Conservation (phyloP, 2,888 invertebrate species). For the Aporophyla nigra region DNA sequence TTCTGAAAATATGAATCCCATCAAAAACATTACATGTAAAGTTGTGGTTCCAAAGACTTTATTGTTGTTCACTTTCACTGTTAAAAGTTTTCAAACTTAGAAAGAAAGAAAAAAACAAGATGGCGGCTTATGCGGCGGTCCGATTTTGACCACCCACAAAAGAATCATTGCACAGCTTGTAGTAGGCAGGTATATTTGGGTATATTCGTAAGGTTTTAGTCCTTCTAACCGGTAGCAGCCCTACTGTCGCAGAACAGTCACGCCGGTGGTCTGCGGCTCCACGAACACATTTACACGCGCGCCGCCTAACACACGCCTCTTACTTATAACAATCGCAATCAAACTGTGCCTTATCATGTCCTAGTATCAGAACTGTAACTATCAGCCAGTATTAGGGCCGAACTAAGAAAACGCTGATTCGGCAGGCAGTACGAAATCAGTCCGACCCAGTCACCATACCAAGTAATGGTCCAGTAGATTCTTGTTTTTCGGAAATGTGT, state of each 20-base stretch:
- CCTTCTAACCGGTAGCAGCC: conserved; percentile 33
- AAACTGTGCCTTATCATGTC: conserved; percentile 47
- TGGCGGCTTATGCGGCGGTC: neutral
- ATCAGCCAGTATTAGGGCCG: too few relatives aligned
- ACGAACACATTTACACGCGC: conserved; percentile 67
- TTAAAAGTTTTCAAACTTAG: too few relatives aligned
- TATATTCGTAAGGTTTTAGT: neutral
- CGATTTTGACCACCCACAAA: neutral
- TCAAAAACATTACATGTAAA: too few relatives aligned
- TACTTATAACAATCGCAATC: conserved; percentile 61
- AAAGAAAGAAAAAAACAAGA: too few relatives aligned
- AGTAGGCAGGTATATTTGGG: neutral
- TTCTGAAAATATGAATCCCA: too few relatives aligned
- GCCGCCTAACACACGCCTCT: conserved; percentile 57
- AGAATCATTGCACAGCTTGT: neutral
- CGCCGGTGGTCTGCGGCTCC: conserved; percentile 64
- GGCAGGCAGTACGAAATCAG: too few relatives aligned
- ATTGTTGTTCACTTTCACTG: too few relatives aligned
- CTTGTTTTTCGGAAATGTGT: neutral
- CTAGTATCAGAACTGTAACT: conserved; percentile 5
- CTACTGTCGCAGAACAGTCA: conserved; percentile 46
- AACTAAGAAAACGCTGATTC: neutral
- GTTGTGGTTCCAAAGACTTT: too few relatives aligned
- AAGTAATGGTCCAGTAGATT: too few relatives aligned
- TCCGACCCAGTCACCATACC: neutral